phyloP scores from a whole-genome alignment of 2,888 invertebrate species.

The Eupithecia pulchellata region DNA sequence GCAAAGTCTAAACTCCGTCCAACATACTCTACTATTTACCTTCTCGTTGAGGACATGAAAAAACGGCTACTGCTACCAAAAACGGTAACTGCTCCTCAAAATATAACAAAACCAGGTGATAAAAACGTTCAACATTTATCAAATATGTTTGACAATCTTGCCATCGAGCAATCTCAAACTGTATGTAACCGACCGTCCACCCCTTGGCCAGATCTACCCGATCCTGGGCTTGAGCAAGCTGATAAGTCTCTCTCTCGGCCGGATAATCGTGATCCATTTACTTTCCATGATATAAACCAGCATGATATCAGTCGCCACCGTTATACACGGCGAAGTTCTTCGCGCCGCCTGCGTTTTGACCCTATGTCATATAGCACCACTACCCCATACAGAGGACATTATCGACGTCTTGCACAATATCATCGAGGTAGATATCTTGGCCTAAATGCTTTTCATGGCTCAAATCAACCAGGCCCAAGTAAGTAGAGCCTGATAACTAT shows the following conservation, averaged over 20 bases:
- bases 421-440: neutral
- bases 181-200: neutral
- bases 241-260: neutral
- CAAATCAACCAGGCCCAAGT: too few species aligned
- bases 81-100: neutral
- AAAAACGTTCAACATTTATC: neutral
- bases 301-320: neutral
- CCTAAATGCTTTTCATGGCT: neutral
- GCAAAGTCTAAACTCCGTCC: neutral
- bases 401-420: neutral
- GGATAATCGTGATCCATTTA: neutral
- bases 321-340: neutral
- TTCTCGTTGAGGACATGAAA: neutral
- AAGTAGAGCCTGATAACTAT: too few species aligned
- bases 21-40: neutral
- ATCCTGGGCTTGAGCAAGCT: neutral
- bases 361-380: neutral
- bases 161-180: neutral
- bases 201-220: neutral
- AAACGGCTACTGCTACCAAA: neutral
- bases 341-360: neutral
- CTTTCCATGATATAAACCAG: neutral
- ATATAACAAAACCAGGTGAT: neutral
- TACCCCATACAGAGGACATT: neutral
- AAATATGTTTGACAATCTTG: neutral